These are phyloP conservation scores for Neoscelio sp. DNA, from an alignment of 2,888 invertebrate species.

Conservation along the genomic window DNA sequence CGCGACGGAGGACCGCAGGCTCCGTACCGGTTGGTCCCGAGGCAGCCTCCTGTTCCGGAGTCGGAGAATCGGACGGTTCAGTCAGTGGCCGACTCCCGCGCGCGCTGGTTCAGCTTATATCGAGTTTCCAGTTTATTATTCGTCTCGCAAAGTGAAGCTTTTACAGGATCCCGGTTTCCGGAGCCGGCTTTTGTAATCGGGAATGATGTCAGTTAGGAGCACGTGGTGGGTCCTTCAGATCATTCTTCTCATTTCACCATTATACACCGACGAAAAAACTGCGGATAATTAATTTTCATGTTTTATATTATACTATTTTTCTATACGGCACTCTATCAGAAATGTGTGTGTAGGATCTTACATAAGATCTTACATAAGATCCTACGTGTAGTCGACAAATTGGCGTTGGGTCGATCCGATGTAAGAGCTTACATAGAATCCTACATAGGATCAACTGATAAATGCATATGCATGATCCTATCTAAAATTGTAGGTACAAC, in stretches of 20 bases:
- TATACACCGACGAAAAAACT: not conserved
- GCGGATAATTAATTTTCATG: too few species aligned
- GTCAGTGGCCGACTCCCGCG: slow-evolving; percentile 65
- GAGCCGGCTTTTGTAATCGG: slow-evolving; percentile 50
- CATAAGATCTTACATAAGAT: too few species aligned
- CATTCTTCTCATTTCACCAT: not conserved
- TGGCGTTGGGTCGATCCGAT: too few species aligned
- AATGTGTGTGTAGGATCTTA: too few species aligned
- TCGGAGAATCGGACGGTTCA: slow-evolving; percentile 52
- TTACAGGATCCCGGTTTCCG: slow-evolving; percentile 47
- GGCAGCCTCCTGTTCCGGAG: slow-evolving; percentile 58
- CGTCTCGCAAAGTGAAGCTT: slow-evolving; percentile 44
- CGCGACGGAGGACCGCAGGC: slow-evolving; percentile 59
- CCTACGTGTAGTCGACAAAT: too few species aligned
- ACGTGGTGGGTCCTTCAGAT: slow-evolving; percentile 56
- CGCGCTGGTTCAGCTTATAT: slow-evolving; percentile 56
- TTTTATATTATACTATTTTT: too few species aligned
- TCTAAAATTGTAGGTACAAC: too few species aligned
- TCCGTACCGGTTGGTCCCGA: slow-evolving; percentile 56
- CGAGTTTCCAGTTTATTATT: slow-evolving; percentile 50
- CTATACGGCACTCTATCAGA: too few species aligned
- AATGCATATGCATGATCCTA: too few species aligned
- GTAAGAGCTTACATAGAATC: too few species aligned
- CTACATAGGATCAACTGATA: too few species aligned
- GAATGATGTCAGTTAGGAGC: slow-evolving; percentile 56